phyloP scores from a whole-genome alignment of 1,140 invertebrate species.

The Phymorhynchus buccinoides region DNA sequence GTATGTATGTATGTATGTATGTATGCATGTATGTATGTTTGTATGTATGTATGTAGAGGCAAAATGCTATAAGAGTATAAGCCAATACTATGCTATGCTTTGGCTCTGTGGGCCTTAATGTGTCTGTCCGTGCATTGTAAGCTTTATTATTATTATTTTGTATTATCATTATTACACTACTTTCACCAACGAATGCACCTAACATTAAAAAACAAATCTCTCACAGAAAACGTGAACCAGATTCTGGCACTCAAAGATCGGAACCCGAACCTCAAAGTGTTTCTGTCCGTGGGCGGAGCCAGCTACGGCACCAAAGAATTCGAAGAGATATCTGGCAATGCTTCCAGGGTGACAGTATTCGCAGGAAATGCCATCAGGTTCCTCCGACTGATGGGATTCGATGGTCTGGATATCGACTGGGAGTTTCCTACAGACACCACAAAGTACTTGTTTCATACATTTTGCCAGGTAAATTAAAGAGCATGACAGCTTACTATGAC shows the following conservation, averaged over 20 bases:
- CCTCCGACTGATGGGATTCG: slow-evolving; percentile 91
- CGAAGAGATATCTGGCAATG: slow-evolving; percentile 74
- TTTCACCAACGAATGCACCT: not conserved
- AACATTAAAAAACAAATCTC: not conserved
- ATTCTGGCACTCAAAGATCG: slow-evolving; percentile 82
- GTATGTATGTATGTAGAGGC: no score
- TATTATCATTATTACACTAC: no score
- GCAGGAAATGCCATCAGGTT: slow-evolving; percentile 3
- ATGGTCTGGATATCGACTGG: slow-evolving; percentile 95
- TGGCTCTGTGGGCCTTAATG: no score
- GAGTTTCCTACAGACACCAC: slow-evolving; percentile 86
- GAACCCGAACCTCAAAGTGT: slow-evolving; percentile 90
- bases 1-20: not conserved
- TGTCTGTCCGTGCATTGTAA: not conserved
- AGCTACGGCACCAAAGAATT: slow-evolving; percentile 94
- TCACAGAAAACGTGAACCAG: not conserved
- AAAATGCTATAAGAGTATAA: no score
- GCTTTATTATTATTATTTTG: not conserved
- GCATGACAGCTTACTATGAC: no score
- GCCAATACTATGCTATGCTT: no score
- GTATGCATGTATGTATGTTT: not conserved
- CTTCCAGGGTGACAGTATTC: not conserved
- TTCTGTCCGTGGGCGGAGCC: slow-evolving; percentile 94
- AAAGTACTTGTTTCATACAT: not conserved
- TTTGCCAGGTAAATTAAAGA: not conserved